Conservation (phyloP, 2,888 invertebrate species). For the Pristionchus exspectatus region DNA sequence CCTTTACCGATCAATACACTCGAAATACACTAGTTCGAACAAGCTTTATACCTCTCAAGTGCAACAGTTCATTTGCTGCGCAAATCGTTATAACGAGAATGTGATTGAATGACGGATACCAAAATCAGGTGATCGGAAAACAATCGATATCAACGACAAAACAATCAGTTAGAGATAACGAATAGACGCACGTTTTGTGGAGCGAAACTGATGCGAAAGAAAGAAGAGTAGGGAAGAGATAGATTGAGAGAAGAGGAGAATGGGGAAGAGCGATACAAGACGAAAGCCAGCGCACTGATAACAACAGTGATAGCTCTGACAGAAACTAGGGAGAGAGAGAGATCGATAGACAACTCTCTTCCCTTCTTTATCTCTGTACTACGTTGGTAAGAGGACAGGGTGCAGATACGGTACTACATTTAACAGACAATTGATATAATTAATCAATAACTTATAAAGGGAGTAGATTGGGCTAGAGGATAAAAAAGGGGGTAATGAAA, state of each 20-base stretch:
- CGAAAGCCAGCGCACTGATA: conserved; percentile 36
- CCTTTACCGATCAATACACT: not conserved
- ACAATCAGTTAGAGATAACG: not conserved
- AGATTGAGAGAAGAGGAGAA: not conserved
- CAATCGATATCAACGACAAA: conserved; percentile 23
- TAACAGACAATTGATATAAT: conserved; percentile 15
- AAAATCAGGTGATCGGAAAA: not conserved
- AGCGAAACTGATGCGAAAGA: not conserved
- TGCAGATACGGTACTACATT: not conserved
- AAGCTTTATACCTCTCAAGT: conserved; percentile 30
- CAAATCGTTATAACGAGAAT: not conserved
- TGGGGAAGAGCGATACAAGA: conserved; percentile 8
- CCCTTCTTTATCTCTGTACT: not conserved
- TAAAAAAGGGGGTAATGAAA: conserved; percentile 12
- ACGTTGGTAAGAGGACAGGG: not conserved
- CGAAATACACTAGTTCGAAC: not conserved
- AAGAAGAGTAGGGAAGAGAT: not conserved
- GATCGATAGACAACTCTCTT: conserved; percentile 34
- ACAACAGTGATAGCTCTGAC: conserved; percentile 17
- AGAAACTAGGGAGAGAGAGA: conserved; percentile 25
- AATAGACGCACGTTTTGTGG: not conserved
- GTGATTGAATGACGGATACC: not conserved
- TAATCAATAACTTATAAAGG: conserved; percentile 43
- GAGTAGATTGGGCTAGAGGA: not conserved
- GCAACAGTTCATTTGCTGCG: not conserved